Evolutionary conservation across 2,797 vertebrate species (phyloP), one percentile per base, ranked within the genome.

Genomic region (Sebastes trivittatus): DNA sequence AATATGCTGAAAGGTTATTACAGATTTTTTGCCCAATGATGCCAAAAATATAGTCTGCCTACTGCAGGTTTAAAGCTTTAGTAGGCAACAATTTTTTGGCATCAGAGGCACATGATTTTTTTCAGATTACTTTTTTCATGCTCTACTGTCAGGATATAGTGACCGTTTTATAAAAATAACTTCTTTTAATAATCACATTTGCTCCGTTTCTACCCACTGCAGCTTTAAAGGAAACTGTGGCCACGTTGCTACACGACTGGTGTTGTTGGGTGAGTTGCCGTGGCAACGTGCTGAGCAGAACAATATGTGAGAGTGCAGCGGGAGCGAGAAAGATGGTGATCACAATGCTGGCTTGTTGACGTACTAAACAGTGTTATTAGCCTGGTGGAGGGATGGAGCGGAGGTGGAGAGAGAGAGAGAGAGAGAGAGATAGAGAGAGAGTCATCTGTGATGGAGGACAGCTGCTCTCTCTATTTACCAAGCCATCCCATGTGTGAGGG

Each of bases 391-490:
- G 68, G 23, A 85, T 18, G 25, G 66, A 63, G 36, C 3, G 73
- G 68, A 72, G 72, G 36, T 3, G 72, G 34, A 77, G 36, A 78
- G 34, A 62, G 63, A 64, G 62, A 65, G 71, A 32, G 71, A 32
- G 73, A 66, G 68, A 65, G 63, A 70, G 55, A 27, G 27, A 75
- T 54, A 60, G 72, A 54, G 59, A 42, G 70, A 86, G 80, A 83
- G 60, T 77, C 30, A 80, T 85, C 30, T 74, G 52, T 85, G 80
- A 84, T 93, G 82, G 56, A 82, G 84, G 83, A 86, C 92, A 94
- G 90, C 91, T 94, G 93, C 72, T 88, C 63, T 66, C 79, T 77
- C 71, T 89, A 84, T 92, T 93, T 88, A 88, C 74, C 34, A 55
- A 81, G 72, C 79, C 71, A 80, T 75, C 77, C 25, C 59, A 82